A percentile compares a stretch with the other conserved stretches of the same genome.
These are phyloP conservation scores for Pegea sp. DNA, from an alignment of 23 tunicate genomes.

Conservation along the genomic window DNA sequence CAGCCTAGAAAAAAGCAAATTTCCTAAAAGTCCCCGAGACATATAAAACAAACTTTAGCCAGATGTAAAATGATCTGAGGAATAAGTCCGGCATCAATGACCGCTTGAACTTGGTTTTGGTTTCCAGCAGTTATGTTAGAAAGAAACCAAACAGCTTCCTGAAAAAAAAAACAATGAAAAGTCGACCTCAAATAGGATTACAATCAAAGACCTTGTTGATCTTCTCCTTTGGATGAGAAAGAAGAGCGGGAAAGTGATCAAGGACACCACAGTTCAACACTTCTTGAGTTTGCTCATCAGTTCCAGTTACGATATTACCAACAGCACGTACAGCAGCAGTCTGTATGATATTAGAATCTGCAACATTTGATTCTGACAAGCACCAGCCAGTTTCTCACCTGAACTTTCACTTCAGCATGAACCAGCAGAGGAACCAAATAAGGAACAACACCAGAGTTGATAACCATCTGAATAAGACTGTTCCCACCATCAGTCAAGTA, in stretches of 20 bases:
- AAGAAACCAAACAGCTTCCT: conserved; percentile 99
- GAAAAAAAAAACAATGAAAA: conserved; percentile 1
- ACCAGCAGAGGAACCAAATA: conserved; percentile 66
- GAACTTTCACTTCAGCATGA: conserved; percentile 85
- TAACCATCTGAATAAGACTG: conserved; percentile 91
- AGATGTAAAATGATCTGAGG: conserved; percentile 88
- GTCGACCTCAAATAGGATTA: neutral
- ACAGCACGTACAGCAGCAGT: conserved; percentile 97
- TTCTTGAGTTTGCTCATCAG: conserved; percentile 93
- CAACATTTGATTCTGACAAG: neutral
- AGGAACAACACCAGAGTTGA: conserved; percentile 83
- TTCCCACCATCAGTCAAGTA: conserved; percentile 97
- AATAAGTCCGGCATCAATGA: conserved; percentile 87
- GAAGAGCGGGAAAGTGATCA: conserved; percentile 77
- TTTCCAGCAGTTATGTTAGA: conserved; percentile 99
- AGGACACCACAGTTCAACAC: conserved; percentile 79
- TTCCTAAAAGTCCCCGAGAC: too few species aligned
- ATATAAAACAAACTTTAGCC: conserved; percentile 24
- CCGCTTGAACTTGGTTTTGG: conserved; percentile 92
- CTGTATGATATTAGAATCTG: conserved; percentile 11
- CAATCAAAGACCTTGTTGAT: conserved; percentile 60
- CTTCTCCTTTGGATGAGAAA: conserved; percentile 91
- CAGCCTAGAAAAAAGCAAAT: conserved; percentile 23
- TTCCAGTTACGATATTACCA: conserved; percentile 94
- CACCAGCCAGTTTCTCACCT: conserved; percentile 9